These are phyloP conservation scores for Meiosimyza decipiens DNA, from an alignment of 2,888 invertebrate species.

Conservation along the genomic window DNA sequence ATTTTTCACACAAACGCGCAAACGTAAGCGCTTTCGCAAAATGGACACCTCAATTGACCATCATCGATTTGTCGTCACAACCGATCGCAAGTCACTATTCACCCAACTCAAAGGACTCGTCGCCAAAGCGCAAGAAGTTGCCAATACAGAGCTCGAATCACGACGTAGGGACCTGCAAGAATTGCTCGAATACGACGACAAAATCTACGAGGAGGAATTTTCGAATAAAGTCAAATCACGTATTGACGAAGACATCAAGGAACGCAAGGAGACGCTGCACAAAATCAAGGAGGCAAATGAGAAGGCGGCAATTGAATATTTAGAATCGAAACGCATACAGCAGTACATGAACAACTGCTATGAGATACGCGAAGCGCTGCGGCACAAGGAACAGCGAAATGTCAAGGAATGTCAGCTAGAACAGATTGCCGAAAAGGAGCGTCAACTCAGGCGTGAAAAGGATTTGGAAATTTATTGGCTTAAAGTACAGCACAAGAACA, in stretches of 20 bases:
- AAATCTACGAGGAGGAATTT: constrained; percentile 59
- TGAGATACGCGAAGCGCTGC: constrained; percentile 59
- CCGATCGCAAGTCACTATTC: constrained; percentile 58
- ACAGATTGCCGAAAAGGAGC: constrained; percentile 58
- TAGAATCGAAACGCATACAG: constrained; percentile 55
- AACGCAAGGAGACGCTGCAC: constrained; percentile 54
- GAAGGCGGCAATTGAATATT: constrained; percentile 49
- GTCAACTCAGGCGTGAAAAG: constrained; percentile 48
- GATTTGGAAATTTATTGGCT: constrained; percentile 55
- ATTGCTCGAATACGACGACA: constrained; percentile 57
- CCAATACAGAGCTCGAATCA: constrained; percentile 51
- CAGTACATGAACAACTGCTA: constrained; percentile 60
- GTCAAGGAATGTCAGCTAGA: constrained; percentile 56
- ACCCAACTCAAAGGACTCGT: constrained; percentile 58
- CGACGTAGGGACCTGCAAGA: constrained; percentile 51
- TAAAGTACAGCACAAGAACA: constrained; percentile 50
- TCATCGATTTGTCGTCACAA: constrained; percentile 53
- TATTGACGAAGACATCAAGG: constrained; percentile 57
- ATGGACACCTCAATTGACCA: constrained; percentile 44
- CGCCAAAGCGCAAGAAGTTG: constrained; percentile 54
- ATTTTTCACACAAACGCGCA: no score
- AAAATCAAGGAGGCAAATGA: constrained; percentile 54
- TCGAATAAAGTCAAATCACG: constrained; percentile 57
- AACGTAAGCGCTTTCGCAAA: no score
- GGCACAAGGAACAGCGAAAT: constrained; percentile 52